Conservation (phyloP, 2,888 invertebrate genomes). For the Drosophila paucipuncta region DNA sequence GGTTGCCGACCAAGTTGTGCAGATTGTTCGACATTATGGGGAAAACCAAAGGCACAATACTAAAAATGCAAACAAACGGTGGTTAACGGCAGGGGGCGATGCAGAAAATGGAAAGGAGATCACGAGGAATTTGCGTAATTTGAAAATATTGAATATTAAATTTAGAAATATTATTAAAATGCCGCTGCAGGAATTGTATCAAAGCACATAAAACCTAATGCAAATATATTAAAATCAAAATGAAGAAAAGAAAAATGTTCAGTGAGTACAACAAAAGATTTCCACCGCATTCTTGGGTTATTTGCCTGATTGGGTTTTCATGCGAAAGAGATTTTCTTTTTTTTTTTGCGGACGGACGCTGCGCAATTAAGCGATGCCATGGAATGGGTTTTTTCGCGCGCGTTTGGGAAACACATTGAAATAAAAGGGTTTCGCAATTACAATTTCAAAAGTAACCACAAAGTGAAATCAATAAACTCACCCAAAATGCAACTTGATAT, state of each 20-base stretch:
- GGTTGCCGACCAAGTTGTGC: constrained; percentile 34
- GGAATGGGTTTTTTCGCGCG: constrained; percentile 25
- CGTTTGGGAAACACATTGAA: constrained; percentile 46
- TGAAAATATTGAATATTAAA: constrained; percentile 75
- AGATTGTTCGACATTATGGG: constrained; percentile 68
- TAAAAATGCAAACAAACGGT: constrained; percentile 59
- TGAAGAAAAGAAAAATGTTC: constrained; percentile 26
- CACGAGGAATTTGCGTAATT: constrained; percentile 70
- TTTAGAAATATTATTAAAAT: constrained; percentile 62
- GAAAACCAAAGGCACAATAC: constrained; percentile 61
- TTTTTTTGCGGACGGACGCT: not conserved
- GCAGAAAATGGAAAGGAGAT: constrained; percentile 19
- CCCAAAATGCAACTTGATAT: constrained; percentile 39
- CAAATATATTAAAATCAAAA: constrained; percentile 72
- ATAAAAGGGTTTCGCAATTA: constrained; percentile 50
- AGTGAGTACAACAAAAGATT: constrained; percentile 62
- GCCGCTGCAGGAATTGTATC: constrained; percentile 37
- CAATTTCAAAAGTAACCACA: constrained; percentile 28
- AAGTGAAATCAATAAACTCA: constrained; percentile 28
- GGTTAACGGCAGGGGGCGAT: not conserved
- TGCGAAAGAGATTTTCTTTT: constrained; percentile 21
- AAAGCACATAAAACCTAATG: constrained; percentile 54
- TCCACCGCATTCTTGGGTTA: constrained; percentile 31
- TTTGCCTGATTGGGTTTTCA: constrained; percentile 65
- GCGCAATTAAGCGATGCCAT: constrained; percentile 58